Conservation (phyloP, 2,888 invertebrate genomes). For the Conistra vaccinii region DNA sequence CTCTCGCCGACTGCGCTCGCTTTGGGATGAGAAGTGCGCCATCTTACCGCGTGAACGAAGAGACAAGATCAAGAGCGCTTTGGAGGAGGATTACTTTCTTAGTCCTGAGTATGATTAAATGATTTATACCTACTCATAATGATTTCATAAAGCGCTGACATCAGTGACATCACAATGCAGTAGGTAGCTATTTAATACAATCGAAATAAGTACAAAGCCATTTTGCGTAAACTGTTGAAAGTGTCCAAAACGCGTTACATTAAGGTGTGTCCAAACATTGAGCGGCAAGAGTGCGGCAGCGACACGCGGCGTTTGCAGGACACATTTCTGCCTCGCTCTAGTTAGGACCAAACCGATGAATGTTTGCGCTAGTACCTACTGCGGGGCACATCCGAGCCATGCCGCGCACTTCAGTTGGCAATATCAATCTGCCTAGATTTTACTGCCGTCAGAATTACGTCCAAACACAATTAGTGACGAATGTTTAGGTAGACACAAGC, state of each 20-base stretch:
- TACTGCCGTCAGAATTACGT: no score
- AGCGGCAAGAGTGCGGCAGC: no score
- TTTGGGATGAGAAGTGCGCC: constrained; percentile 89
- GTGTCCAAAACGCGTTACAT: constrained; percentile 19
- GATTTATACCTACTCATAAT: not conserved
- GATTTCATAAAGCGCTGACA: constrained; percentile 9
- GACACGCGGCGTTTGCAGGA: no score
- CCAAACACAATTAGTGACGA: no score
- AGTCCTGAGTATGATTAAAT: constrained; percentile 84
- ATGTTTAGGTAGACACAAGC: no score
- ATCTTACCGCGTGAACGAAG: constrained; percentile 86
- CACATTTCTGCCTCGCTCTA: no score
- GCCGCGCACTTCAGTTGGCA: no score
- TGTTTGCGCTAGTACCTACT: no score
- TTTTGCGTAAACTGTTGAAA: constrained; percentile 37
- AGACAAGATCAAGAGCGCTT: constrained; percentile 88
- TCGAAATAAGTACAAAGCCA: constrained; percentile 34
- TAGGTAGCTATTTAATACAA: constrained; percentile 21
- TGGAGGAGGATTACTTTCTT: constrained; percentile 90
- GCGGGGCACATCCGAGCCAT: no score
- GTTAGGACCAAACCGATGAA: no score
- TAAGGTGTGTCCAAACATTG: not conserved
- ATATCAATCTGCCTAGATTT: no score
- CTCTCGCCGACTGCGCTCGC: constrained; percentile 85
- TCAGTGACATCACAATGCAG: not conserved